Evolutionary conservation across 2,888 invertebrate species (phyloP).

Genomic region (Dicyrtoma fusca): DNA sequence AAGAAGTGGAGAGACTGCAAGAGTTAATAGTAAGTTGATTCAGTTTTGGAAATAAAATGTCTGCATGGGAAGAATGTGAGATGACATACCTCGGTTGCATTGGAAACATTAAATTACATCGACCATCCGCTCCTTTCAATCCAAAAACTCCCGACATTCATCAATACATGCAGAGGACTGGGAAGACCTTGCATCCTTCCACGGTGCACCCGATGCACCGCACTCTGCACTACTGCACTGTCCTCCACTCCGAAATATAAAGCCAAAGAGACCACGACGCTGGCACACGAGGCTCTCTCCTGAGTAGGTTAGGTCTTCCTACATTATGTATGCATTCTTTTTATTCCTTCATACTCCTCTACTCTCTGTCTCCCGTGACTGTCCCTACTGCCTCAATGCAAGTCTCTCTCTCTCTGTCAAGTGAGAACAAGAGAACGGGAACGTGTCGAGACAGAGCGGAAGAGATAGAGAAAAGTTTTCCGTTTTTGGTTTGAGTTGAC

Average conservation of each 20-base stretch:
- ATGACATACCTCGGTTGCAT: conserved; percentile 13
- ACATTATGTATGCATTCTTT: too few relatives aligned
- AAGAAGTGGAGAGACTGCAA: background rate
- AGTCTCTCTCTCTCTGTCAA: background rate
- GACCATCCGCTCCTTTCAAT: conserved; percentile 15
- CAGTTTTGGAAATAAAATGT: too few relatives aligned
- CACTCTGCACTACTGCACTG: background rate
- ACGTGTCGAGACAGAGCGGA: too few relatives aligned
- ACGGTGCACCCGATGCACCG: background rate
- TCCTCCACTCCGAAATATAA: too few relatives aligned
- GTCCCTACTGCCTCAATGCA: background rate
- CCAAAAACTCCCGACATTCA: background rate
- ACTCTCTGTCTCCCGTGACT: background rate
- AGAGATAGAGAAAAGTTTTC: conserved; percentile 13
- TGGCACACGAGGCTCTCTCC: too few relatives aligned
- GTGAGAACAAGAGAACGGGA: background rate
- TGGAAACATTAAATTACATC: conserved; percentile 22
- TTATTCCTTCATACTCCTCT: background rate
- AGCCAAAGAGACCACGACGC: too few relatives aligned
- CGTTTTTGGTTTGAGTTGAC: too few relatives aligned
- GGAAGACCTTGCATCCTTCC: conserved; percentile 15
- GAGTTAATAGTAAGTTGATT: conserved; percentile 5
- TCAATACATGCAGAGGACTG: conserved; percentile 11
- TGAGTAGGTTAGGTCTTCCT: too few relatives aligned
- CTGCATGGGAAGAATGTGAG: background rate